Conservation (phyloP, 2,888 invertebrate species). For the Oeneis ivallda region DNA sequence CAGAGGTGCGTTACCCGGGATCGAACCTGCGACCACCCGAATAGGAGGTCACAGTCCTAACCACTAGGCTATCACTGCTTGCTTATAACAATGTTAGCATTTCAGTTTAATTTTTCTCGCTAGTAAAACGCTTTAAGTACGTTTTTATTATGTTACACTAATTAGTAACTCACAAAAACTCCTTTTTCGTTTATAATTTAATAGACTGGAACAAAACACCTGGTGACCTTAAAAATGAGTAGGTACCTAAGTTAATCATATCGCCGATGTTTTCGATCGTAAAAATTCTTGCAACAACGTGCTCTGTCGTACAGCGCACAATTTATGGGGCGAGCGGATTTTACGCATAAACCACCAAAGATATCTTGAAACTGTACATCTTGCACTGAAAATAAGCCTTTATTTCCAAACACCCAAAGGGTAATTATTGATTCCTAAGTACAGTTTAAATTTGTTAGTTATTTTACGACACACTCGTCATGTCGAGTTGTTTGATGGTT, state of each 20-base stretch:
- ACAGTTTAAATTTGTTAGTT: conserved; percentile 41
- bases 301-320: conserved; percentile 73
- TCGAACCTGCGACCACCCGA: too few species aligned
- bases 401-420: conserved; percentile 39
- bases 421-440: conserved; percentile 13
- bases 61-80: too few species aligned
- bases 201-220: conserved; percentile 42
- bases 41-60: too few species aligned
- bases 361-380: conserved; percentile 27
- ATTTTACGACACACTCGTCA: conserved; percentile 66
- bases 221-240: conserved; percentile 48
- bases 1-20: too few species aligned
- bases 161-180: conserved; percentile 16
- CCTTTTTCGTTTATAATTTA: neutral
- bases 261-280: conserved; percentile 47
- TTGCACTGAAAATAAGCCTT: conserved; percentile 38
- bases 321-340: conserved; percentile 69
- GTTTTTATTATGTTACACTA: conserved; percentile 9
- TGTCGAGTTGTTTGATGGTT: conserved; percentile 72
- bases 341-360: conserved; percentile 46
- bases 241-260: conserved; percentile 47
- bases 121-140: too few species aligned
- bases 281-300: conserved; percentile 65
- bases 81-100: too few species aligned
- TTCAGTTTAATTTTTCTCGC: too few species aligned